These are phyloP conservation scores for Eulimnadia texana DNA, from an alignment of 1,140 invertebrate genomes.

Conservation along the genomic window DNA sequence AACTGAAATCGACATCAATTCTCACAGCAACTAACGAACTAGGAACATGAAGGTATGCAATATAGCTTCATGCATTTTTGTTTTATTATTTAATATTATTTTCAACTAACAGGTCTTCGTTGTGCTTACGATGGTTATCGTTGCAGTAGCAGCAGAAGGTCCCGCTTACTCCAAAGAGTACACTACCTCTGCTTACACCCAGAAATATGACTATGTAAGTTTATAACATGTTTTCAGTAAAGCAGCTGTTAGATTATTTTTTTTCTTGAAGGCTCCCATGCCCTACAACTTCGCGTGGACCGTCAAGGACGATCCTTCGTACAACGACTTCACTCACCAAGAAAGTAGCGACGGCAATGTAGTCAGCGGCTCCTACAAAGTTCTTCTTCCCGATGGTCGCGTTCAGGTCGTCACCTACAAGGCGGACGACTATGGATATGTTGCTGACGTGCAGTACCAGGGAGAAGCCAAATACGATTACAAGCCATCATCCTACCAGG, in stretches of 20 bases:
- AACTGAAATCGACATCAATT: too few relatives aligned
- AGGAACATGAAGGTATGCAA: neutral
- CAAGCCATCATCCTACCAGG: conserved; percentile 3
- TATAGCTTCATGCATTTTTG: neutral
- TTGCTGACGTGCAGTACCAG: conserved; percentile 13
- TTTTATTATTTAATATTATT: neutral
- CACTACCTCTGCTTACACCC: neutral
- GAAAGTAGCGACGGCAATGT: conserved; percentile 22
- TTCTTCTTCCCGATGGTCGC: conserved; percentile 17
- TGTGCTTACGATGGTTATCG: neutral
- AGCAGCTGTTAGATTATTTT: conserved; percentile 1
- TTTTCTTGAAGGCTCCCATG: conserved; percentile 17
- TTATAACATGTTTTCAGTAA: too few relatives aligned
- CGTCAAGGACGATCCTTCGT: conserved; percentile 22
- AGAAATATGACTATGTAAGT: neutral
- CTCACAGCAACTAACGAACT: too few relatives aligned
- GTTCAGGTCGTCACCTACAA: conserved; percentile 17
- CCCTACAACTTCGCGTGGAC: conserved; percentile 24
- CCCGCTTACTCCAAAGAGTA: neutral
- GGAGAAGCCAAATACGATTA: conserved; percentile 2
- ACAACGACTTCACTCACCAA: conserved; percentile 21
- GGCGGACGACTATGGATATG: conserved; percentile 8
- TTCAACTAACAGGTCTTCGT: conserved; percentile 1
- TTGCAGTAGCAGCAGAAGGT: neutral
- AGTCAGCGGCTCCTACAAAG: conserved; percentile 13